These are phyloP conservation scores for Bradypus variegatus DNA, from an alignment of 2,797 vertebrate genomes.

Conservation along the genomic window DNA sequence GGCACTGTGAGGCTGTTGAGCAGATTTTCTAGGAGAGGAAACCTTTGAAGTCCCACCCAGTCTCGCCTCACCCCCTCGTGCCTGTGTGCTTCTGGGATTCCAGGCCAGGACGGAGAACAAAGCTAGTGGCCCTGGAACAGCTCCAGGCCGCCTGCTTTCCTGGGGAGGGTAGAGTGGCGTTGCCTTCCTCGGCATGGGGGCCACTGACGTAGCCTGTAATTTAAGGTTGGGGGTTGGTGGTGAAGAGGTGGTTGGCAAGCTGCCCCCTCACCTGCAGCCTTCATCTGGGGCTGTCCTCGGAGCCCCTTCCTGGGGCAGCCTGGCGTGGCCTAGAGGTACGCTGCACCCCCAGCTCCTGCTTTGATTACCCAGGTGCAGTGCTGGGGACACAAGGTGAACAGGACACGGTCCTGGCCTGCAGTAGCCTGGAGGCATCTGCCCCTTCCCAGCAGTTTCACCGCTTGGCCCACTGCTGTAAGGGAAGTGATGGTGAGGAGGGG, in stretches of 20 bases:
- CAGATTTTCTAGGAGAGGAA: background rate
- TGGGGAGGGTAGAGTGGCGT: background rate
- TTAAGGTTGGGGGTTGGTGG: background rate
- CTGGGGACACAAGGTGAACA: background rate
- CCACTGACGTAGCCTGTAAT: background rate
- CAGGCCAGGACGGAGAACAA: background rate
- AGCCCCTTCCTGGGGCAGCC: rapidly evolving
- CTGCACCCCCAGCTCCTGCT: background rate
- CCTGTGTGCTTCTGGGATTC: background rate
- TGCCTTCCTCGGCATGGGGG: background rate
- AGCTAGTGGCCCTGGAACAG: background rate
- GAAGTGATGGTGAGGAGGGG: background rate
- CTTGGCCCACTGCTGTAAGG: background rate
- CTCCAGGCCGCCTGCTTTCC: background rate
- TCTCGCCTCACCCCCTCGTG: too few species aligned
- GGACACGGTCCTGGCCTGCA: background rate
- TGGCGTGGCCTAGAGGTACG: background rate
- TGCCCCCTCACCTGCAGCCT: background rate
- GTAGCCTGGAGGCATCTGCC: background rate
- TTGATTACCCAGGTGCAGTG: background rate
- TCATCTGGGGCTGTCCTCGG: rapidly evolving
- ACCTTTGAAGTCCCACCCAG: background rate
- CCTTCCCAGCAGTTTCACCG: background rate
- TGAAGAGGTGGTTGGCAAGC: background rate
- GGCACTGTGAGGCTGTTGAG: background rate